Evolutionary conservation across 1,140 invertebrate genomes (phyloP).

Genomic region (Chrysopa pallens): DNA sequence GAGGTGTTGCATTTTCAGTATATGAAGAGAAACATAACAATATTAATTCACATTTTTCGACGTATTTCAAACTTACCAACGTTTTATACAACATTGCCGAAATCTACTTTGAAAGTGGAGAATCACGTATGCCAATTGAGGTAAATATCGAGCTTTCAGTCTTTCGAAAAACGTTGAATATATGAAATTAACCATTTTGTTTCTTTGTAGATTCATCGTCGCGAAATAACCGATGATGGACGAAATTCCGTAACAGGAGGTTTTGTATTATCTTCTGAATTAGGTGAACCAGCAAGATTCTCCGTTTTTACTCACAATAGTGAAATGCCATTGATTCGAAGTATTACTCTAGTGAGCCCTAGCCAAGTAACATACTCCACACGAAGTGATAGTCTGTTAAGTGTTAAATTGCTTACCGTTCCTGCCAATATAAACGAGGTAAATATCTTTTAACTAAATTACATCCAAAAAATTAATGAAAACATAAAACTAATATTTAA

Average conservation of each 20-base stretch:
- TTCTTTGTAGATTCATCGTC: constrained; percentile 21
- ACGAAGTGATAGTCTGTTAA: constrained; percentile 24
- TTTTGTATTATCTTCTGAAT: constrained; percentile 25
- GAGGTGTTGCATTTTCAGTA: constrained; percentile 25
- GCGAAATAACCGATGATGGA: constrained; percentile 25
- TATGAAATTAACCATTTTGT: not conserved
- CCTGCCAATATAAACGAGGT: constrained; percentile 30
- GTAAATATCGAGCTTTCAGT: constrained; percentile 10
- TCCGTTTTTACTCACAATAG: constrained; percentile 26
- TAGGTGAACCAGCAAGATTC: constrained; percentile 26
- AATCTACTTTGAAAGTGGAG: constrained; percentile 27
- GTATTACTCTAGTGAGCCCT: constrained; percentile 24
- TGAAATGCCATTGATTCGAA: constrained; percentile 26
- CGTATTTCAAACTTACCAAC: constrained; percentile 31
- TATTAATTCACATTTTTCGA: constrained; percentile 24
- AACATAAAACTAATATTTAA: not conserved
- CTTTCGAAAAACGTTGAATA: no score
- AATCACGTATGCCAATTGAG: constrained; percentile 30
- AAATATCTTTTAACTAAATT: constrained; percentile 5
- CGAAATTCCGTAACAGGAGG: constrained; percentile 24
- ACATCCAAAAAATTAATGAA: not conserved
- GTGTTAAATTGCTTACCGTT: constrained; percentile 29
- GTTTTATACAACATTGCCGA: constrained; percentile 27
- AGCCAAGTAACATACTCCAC: constrained; percentile 22
- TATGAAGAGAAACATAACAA: constrained; percentile 29